Conservation (phyloP, 1,140 invertebrate species). For the Meloidogyne hapla region DNA sequence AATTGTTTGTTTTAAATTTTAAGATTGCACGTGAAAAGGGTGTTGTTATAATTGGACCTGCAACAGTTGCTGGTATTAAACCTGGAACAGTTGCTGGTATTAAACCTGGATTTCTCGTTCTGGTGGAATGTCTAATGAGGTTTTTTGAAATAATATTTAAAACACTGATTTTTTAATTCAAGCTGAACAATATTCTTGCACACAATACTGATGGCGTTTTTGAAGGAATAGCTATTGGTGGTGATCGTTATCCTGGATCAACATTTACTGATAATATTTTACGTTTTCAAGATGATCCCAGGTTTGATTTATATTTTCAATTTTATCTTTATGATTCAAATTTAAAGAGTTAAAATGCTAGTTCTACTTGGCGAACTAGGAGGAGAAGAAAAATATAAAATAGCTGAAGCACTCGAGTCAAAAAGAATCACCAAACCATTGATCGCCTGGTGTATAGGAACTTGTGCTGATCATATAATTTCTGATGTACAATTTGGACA, state of each 20-base stretch:
- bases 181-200: constrained; percentile 93
- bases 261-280: constrained; percentile 97
- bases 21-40: constrained; percentile 75
- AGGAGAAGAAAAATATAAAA: constrained; percentile 97
- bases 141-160: constrained; percentile 45
- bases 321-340: constrained; percentile 35
- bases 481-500: constrained; percentile 85
- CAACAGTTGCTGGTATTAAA: constrained; percentile 90
- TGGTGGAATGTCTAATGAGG: constrained; percentile 97
- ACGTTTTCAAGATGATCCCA: constrained; percentile 74
- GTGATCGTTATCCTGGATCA: constrained; percentile 94
- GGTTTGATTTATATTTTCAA: constrained; percentile 25
- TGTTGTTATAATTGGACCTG: constrained; percentile 88
- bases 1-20: constrained; percentile 63
- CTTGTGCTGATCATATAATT: constrained; percentile 69
- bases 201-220: constrained; percentile 94
- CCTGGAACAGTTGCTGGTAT: constrained; percentile 80
- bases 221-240: constrained; percentile 98
- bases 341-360: constrained; percentile 82
- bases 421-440: constrained; percentile 86
- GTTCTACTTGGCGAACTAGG: constrained; percentile 95
- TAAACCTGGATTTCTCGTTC: constrained; percentile 95
- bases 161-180: neutral
- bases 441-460: constrained; percentile 97
- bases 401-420: constrained; percentile 81